Percentiles rank a stretch among this genome's conserved stretches.
Conservation (phyloP, 2,888 invertebrate species). For the Ypsolopha scabrella region DNA sequence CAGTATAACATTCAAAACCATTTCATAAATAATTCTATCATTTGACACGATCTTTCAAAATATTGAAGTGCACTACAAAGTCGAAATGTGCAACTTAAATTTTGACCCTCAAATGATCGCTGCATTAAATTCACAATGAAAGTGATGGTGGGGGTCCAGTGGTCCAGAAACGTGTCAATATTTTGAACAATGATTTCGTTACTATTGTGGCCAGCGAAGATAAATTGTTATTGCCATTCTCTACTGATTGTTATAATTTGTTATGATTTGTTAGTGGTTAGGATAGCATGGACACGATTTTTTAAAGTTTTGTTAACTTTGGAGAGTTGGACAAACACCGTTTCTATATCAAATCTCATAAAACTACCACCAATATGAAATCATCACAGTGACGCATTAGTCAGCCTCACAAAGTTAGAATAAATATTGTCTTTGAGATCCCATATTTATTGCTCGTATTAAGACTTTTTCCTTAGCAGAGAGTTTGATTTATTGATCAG, state of each 20-base stretch:
- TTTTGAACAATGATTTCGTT: conserved; percentile 61
- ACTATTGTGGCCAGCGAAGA: conserved; percentile 58
- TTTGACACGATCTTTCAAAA: conserved; percentile 56
- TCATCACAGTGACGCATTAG: too few relatives aligned
- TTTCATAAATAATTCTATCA: conserved; percentile 37
- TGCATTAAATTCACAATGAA: conserved; percentile 37
- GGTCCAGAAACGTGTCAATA: conserved; percentile 62
- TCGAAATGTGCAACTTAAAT: conserved; percentile 17
- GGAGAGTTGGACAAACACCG: too few relatives aligned
- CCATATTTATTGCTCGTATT: too few relatives aligned
- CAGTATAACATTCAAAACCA: conserved; percentile 13
- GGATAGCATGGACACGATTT: conserved; percentile 26
- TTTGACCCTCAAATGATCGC: conserved; percentile 4
- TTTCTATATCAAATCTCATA: too few relatives aligned
- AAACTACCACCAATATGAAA: too few relatives aligned
- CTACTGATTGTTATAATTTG: conserved; percentile 55
- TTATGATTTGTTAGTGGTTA: conserved; percentile 34
- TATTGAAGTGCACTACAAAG: conserved; percentile 29
- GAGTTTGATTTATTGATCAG: too few relatives aligned
- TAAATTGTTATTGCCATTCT: conserved; percentile 54
- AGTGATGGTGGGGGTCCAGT: conserved; percentile 42
- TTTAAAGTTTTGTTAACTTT: too few relatives aligned
- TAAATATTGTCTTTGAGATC: too few relatives aligned
- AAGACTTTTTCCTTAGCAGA: too few relatives aligned
- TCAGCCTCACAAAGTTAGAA: too few relatives aligned